Conservation (phyloP, 1,140 invertebrate genomes). For the Neodiprion fabricii region DNA sequence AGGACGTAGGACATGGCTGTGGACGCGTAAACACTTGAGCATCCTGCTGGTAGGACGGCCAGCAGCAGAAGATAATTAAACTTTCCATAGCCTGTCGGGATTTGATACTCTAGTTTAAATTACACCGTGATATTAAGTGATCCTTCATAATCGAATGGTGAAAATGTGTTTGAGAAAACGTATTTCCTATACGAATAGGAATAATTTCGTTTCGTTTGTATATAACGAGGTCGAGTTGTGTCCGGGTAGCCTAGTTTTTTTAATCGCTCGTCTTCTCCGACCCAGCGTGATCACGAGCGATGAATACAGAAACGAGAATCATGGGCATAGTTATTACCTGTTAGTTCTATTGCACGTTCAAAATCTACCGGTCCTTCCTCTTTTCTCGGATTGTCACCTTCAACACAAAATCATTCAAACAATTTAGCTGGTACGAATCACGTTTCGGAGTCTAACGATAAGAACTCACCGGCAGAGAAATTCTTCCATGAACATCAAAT, state of each 20-base stretch:
- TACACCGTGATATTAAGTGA: no score
- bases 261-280: no score
- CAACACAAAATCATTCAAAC: not conserved
- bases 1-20: slow-evolving; percentile 51
- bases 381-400: slow-evolving; percentile 20
- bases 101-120: not conserved
- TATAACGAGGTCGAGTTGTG: no score
- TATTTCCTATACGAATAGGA: no score
- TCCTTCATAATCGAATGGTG: no score
- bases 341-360: slow-evolving; percentile 40
- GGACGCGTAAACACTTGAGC: slow-evolving; percentile 47
- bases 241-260: no score
- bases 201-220: no score
- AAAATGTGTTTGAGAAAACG: no score
- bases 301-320: no score
- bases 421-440: not conserved
- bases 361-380: slow-evolving; percentile 42
- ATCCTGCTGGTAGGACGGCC: slow-evolving; percentile 47
- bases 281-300: no score
- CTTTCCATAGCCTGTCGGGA: slow-evolving; percentile 48
- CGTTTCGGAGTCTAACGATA: not conserved
- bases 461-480: no score
- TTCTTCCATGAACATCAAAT: no score
- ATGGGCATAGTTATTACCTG: slow-evolving; percentile 28
- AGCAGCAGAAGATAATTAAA: slow-evolving; percentile 50